Base-by-base conservation (phyloP, 2,888 invertebrate species). In the Uropetala carovei region DNA sequence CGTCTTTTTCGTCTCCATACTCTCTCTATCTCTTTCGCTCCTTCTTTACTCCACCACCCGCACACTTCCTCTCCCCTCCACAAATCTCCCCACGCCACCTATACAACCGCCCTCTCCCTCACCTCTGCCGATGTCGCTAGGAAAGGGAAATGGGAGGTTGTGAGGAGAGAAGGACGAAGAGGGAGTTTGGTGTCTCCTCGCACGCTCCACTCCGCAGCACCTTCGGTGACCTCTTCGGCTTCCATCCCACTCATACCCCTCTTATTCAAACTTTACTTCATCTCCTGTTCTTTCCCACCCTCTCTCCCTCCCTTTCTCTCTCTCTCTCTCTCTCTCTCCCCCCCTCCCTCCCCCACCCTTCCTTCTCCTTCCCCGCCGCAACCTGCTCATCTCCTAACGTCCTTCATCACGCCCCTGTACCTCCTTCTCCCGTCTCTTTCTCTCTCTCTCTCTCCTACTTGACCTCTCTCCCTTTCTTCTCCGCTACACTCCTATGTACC, bases 191-290 rank as follows among this genome's bases (percentile, higher is more conserved):
- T 43, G 22, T 75, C 75, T 75, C 75, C 22, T 27, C n/a, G 75
- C 11, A 11, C 75, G 2, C 75, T 75, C 22, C 4, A 60, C 60
- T 68, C 68, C 68, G 68, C 27, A 27, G 75, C 27, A 27, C 27
- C 75, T n/a, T 13, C 11, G 75, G 22, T 75, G 75, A 75, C 75
- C 75, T 75, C 75, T 75, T 27, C 7, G 22, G 22, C 27, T 14
- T n/a, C 9, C n/a, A 43, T 43, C 43, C 43, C 43, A 43, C 43
- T 43, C 43, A 43, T 43, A 43, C 68, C 18, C 68, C 7, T 75
- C 75, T 75, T 27, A 75, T 75, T 75, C 75, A 75, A 75, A 75
- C 75, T 75, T 75, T 75, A 22, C 75, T 22, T 75, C 75, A 75
- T 75, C 27, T 75, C 27, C 22, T 22, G 27, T 22, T 75, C 43